Evolutionary conservation across 2,797 vertebrate species (phyloP).

Genomic region (Coregonus sp.): DNA sequence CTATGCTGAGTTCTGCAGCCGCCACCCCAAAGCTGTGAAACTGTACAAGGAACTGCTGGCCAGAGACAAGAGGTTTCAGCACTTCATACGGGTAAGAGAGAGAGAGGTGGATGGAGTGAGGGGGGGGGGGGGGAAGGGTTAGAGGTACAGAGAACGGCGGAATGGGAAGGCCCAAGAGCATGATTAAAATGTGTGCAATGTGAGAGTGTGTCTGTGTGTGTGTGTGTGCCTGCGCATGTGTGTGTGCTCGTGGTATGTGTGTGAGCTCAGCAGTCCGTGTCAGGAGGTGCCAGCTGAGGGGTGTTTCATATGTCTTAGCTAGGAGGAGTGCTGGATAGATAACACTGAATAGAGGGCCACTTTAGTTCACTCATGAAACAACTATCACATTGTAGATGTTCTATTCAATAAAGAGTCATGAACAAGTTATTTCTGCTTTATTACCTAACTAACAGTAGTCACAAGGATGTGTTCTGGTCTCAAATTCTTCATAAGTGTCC

Average conservation of each 20-base stretch:
- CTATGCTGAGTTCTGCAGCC: constrained; percentile 92
- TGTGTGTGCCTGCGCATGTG: too few relatives aligned
- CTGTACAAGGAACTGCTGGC: constrained; percentile 90
- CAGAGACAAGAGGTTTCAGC: constrained; percentile 89
- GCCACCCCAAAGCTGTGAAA: constrained; percentile 87
- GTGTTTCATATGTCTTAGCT: background rate
- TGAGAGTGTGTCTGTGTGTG: too few relatives aligned
- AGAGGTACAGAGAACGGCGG: background rate
- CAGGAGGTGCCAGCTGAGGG: background rate
- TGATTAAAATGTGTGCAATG: background rate
- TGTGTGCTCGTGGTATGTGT: background rate
- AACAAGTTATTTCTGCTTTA: background rate
- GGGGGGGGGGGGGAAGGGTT: background rate
- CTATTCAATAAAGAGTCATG: background rate
- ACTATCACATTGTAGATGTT: constrained; percentile 2
- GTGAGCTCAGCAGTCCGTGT: background rate
- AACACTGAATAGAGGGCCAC: background rate
- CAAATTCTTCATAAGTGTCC: background rate
- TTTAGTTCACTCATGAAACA: background rate
- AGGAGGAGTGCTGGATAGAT: background rate
- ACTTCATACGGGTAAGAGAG: constrained; percentile 85
- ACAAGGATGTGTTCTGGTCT: background rate
- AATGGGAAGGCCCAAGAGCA: background rate
- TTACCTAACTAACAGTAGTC: background rate
- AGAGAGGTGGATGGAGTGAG: background rate